Percentiles rank a stretch among this genome's conserved stretches.
Evolutionary conservation across 1,140 invertebrate genomes (phyloP).

Genomic region (Cotesia vestalis): DNA sequence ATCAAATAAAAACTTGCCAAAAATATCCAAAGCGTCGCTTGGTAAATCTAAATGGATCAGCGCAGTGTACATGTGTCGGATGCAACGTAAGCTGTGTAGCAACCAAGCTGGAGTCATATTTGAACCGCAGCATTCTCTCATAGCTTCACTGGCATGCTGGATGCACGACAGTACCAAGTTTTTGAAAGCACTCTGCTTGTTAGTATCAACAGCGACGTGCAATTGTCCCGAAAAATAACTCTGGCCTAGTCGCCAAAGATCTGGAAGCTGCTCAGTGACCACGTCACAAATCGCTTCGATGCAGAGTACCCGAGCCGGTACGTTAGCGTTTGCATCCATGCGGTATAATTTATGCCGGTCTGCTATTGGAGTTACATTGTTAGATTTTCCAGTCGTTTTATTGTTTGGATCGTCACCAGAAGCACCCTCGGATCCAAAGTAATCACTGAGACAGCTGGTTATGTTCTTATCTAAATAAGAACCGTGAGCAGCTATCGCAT

Average conservation of each 20-base stretch:
- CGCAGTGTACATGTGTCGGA: slow-evolving; percentile 74
- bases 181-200: slow-evolving; percentile 77
- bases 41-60: slow-evolving; percentile 81
- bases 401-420: slow-evolving; percentile 48
- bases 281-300: slow-evolving; percentile 78
- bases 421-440: slow-evolving; percentile 48
- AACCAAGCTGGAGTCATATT: slow-evolving; percentile 77
- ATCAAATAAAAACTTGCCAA: slow-evolving; percentile 87
- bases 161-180: slow-evolving; percentile 60
- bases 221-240: slow-evolving; percentile 89
- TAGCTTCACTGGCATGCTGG: slow-evolving; percentile 57
- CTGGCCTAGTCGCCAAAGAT: slow-evolving; percentile 90
- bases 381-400: slow-evolving; percentile 42
- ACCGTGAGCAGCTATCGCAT: slow-evolving; percentile 75
- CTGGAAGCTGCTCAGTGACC: slow-evolving; percentile 77
- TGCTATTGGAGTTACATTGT: slow-evolving; percentile 40
- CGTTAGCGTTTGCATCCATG: slow-evolving; percentile 53
- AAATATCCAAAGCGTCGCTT: slow-evolving; percentile 81
- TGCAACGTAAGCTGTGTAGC: slow-evolving; percentile 79
- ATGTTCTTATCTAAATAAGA: slow-evolving; percentile 60
- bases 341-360: slow-evolving; percentile 51
- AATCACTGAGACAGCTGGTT: slow-evolving; percentile 51
- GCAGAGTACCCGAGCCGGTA: slow-evolving; percentile 72
- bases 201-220: slow-evolving; percentile 74
- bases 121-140: slow-evolving; percentile 61